phyloP scores from a whole-genome alignment of 2,797 vertebrate species.

The Moxostoma hubbsi region DNA sequence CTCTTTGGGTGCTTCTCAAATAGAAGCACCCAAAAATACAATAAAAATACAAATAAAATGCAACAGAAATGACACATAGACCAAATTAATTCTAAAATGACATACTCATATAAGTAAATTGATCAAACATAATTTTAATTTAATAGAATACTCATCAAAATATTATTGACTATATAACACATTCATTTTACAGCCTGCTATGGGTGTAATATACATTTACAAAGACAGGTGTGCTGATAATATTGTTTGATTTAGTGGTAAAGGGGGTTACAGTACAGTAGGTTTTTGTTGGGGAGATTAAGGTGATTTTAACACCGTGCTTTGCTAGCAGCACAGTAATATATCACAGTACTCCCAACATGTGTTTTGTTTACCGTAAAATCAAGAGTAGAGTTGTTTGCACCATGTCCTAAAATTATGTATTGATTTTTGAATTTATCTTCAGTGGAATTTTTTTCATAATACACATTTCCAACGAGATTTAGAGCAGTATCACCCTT shows the following conservation, averaged over 20 bases:
- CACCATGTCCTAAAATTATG: constrained; percentile 34
- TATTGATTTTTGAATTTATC: background rate
- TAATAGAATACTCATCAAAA: too few species aligned
- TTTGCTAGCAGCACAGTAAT: constrained; percentile 52
- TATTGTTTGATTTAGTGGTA: background rate
- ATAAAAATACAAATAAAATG: too few species aligned
- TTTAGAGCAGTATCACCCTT: constrained; percentile 18
- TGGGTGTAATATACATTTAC: background rate
- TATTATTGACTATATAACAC: too few species aligned
- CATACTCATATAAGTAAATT: too few species aligned
- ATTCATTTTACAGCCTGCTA: background rate
- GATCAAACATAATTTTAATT: too few species aligned
- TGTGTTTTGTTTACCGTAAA: background rate
- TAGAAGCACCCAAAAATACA: too few species aligned
- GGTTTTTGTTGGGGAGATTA: constrained; percentile 23
- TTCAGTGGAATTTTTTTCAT: background rate
- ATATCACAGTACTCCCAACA: constrained; percentile 29
- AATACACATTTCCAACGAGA: constrained; percentile 34
- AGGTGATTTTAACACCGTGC: constrained; percentile 31
- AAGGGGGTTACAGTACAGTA: background rate
- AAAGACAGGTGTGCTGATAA: background rate
- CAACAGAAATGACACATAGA: too few species aligned
- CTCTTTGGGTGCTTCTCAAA: too few species aligned
- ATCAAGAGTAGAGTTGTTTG: constrained; percentile 18
- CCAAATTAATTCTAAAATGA: too few species aligned